Evolutionary conservation across 1,140 invertebrate genomes (phyloP).

Genomic region (Phortica variegata): DNA sequence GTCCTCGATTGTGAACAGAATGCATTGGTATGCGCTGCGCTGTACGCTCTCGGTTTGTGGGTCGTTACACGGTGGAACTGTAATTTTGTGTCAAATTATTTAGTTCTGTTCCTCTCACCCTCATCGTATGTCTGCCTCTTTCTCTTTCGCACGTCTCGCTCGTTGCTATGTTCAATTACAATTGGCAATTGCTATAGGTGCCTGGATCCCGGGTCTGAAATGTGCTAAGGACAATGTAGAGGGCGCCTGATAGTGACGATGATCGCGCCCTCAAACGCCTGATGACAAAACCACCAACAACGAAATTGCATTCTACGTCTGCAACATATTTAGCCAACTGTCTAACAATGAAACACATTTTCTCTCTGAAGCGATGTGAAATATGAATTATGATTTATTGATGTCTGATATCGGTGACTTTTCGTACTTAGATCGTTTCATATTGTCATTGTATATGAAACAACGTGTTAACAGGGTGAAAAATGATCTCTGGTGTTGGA

Average conservation of each 20-base stretch:
- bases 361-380: constrained; percentile 26
- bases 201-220: constrained; percentile 7
- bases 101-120: too few relatives aligned
- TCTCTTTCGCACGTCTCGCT: too few relatives aligned
- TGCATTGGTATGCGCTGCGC: constrained; percentile 9
- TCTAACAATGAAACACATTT: constrained; percentile 32
- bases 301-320: constrained; percentile 6
- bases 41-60: constrained; percentile 9
- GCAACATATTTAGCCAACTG: not conserved
- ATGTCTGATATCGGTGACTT: too few relatives aligned
- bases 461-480: too few relatives aligned
- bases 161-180: not conserved
- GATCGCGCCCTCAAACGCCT: constrained; percentile 49
- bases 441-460: too few relatives aligned
- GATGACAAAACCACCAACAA: constrained; percentile 53
- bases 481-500: too few relatives aligned
- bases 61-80: constrained; percentile 50
- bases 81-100: constrained; percentile 48
- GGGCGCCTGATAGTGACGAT: constrained; percentile 14
- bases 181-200: not conserved
- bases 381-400: constrained; percentile 45
- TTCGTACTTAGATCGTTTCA: too few relatives aligned
- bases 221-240: too few relatives aligned
- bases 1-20: constrained; percentile 14
- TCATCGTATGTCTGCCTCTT: too few relatives aligned